Conservation (phyloP, 1,140 invertebrate species). For the Propsilocerus akamusi region DNA sequence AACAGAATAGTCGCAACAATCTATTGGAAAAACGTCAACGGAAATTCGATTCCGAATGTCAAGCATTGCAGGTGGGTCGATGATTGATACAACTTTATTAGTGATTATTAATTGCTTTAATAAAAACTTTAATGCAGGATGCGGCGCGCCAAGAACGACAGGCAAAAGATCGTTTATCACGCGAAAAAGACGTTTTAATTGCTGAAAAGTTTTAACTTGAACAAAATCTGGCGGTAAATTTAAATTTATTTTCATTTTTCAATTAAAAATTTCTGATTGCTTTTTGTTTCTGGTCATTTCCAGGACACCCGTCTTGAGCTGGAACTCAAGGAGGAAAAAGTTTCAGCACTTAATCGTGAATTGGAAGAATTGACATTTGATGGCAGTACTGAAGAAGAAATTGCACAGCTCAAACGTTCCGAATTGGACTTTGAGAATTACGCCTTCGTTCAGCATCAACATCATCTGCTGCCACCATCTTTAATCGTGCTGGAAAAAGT, state of each 20-base stretch:
- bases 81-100: not conserved
- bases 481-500: not conserved
- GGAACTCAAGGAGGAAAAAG: slow-evolving; percentile 70
- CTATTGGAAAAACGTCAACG: slow-evolving; percentile 87
- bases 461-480: not conserved
- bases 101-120: too few relatives aligned
- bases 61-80: slow-evolving; percentile 38
- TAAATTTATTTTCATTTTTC: too few relatives aligned
- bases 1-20: slow-evolving; percentile 78
- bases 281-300: too few relatives aligned
- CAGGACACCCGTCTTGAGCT: slow-evolving; percentile 73
- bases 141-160: slow-evolving; percentile 61
- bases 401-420: slow-evolving; percentile 55
- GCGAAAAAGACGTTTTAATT: slow-evolving; percentile 64
- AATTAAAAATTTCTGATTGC: too few relatives aligned
- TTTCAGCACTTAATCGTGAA: slow-evolving; percentile 56
- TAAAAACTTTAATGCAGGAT: too few relatives aligned
- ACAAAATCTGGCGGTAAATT: slow-evolving; percentile 61
- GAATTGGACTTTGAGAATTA: slow-evolving; percentile 70
- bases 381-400: slow-evolving; percentile 71
- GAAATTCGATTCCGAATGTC: slow-evolving; percentile 78
- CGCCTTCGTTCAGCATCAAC: not conserved
- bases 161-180: slow-evolving; percentile 53
- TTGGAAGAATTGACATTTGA: slow-evolving; percentile 67
- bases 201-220: slow-evolving; percentile 75